phyloP scores from a whole-genome alignment of 2,797 vertebrate genomes.

The Carcharodon carcharias region DNA sequence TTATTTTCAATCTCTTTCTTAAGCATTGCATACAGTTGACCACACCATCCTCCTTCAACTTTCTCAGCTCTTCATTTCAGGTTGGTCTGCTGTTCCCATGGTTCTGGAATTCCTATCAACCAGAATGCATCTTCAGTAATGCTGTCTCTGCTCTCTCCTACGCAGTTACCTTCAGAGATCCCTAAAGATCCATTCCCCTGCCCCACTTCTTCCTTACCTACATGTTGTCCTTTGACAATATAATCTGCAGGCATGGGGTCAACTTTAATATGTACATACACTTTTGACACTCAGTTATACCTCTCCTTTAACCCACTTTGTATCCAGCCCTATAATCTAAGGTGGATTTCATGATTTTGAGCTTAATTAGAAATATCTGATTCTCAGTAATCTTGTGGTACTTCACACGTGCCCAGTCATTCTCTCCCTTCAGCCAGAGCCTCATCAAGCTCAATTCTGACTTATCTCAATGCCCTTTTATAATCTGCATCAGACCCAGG shows the following conservation, averaged over 20 bases:
- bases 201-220: neutral
- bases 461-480: neutral
- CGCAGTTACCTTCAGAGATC: neutral
- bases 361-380: neutral
- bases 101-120: neutral
- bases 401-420: neutral
- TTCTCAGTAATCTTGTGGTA: neutral
- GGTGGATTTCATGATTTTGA: neutral
- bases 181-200: neutral
- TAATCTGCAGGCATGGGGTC: neutral
- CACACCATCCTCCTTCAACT: too few species aligned
- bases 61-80: neutral
- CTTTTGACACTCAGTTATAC: neutral
- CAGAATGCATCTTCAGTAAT: neutral
- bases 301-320: neutral
- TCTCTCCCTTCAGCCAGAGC: neutral
- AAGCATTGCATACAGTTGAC: too few species aligned
- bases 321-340: neutral
- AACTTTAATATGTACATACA: neutral
- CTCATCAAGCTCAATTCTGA: neutral
- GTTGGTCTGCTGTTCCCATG: neutral
- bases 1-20: neutral
- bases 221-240: neutral
- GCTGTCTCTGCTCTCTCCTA: neutral
- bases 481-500: neutral